These are phyloP conservation scores for Parauchenoglanis punctatus DNA, from an alignment of 2,797 vertebrate genomes.

Conservation along the genomic window DNA sequence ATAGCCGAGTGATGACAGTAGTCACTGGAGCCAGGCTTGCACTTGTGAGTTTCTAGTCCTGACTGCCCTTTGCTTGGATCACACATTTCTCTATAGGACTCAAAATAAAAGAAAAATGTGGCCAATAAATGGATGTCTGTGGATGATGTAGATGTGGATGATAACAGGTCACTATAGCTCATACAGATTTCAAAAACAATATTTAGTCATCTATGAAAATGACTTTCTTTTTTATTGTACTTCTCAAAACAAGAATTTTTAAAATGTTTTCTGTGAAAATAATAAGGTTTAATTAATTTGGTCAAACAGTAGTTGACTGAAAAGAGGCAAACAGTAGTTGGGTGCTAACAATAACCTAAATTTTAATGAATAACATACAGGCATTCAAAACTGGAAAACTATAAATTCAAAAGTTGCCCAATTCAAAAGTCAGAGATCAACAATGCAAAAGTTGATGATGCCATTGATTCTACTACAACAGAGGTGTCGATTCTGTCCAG, in stretches of 20 bases:
- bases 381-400: too few relatives aligned
- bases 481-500: too few relatives aligned
- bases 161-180: neutral
- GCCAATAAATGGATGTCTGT: slow-evolving; percentile 57
- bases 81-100: slow-evolving; percentile 44
- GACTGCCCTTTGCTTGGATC: slow-evolving; percentile 25
- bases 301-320: too few relatives aligned
- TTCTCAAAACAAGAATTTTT: neutral
- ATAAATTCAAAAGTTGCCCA: too few relatives aligned
- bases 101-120: slow-evolving; percentile 53
- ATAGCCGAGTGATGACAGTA: slow-evolving; percentile 51
- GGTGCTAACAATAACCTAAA: too few relatives aligned
- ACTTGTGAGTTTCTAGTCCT: slow-evolving; percentile 58
- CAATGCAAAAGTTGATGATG: too few relatives aligned
- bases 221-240: neutral
- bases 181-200: neutral
- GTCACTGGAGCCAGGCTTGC: slow-evolving; percentile 51
- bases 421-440: too few relatives aligned
- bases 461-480: too few relatives aligned
- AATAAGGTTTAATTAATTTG: too few relatives aligned
- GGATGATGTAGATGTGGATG: neutral
- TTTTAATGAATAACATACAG: too few relatives aligned
- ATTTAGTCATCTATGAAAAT: neutral
- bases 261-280: neutral
- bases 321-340: too few relatives aligned